These are phyloP conservation scores for Andrena camellia DNA, from an alignment of 2,888 invertebrate genomes.

Conservation along the genomic window DNA sequence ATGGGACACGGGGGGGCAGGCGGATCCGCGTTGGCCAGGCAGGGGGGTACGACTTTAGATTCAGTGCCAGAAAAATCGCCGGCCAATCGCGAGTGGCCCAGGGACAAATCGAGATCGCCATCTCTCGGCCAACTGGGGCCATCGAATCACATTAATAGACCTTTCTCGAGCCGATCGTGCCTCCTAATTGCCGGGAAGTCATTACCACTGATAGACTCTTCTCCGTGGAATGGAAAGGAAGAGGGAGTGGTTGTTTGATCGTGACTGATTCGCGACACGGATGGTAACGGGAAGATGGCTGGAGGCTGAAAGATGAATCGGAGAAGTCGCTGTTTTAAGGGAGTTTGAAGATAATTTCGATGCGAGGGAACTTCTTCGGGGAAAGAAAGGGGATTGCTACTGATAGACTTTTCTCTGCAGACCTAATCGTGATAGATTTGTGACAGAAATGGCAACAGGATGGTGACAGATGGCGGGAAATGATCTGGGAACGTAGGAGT, in stretches of 20 bases:
- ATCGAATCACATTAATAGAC: constrained; percentile 63
- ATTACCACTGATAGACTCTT: constrained; percentile 17
- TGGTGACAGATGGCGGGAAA: too few relatives aligned
- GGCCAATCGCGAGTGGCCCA: constrained; percentile 62
- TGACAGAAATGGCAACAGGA: too few relatives aligned
- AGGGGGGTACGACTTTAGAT: constrained; percentile 61
- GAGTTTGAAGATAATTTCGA: too few relatives aligned
- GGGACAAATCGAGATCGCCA: constrained; percentile 69
- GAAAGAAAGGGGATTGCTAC: neutral
- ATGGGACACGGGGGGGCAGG: neutral
- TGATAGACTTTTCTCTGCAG: too few relatives aligned
- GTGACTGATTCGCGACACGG: neutral
- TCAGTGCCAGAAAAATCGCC: constrained; percentile 63
- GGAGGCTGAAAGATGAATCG: neutral
- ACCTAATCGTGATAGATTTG: too few relatives aligned
- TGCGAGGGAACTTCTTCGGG: too few relatives aligned
- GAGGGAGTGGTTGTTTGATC: neutral
- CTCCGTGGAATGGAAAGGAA: neutral
- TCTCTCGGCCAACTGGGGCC: constrained; percentile 64
- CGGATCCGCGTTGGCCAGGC: constrained; percentile 4
- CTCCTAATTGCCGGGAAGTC: constrained; percentile 31
- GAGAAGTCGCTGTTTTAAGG: neutral
- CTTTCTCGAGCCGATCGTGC: constrained; percentile 39
- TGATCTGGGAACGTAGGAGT: neutral
- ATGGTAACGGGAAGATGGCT: neutral